Base-by-base conservation (phyloP, 2,113 vertebrate species). In the Telmatochromis sp. region DNA sequence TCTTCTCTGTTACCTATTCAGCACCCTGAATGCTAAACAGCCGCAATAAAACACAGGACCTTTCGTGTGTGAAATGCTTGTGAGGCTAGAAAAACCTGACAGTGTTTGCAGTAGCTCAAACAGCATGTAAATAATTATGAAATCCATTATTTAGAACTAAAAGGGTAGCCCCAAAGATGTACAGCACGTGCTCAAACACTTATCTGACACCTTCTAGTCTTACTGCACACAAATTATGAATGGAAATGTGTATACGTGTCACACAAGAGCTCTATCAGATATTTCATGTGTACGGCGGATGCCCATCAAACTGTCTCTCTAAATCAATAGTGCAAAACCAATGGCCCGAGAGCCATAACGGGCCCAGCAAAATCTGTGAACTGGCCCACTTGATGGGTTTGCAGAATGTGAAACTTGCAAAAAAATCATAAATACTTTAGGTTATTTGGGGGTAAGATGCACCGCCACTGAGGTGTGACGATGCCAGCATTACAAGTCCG, bases 101-200 rank as follows among this genome's bases (percentile, higher is more conserved):
- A 60, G 7, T 60, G 45, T 75, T 86, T 57, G 82, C 87, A 79
- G 89, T 92, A 87, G 55, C 89, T 95, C 90, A 89, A 86, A 80
- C 45, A 83, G 47, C 58, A 86, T 28, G 28, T 89, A 78, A 83
- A 57, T 47, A 87, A 89, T 83, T 68, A 90, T 89, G 85, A 90
- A 92, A 92, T 89, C 28, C 10, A 33, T 78, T 33, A 93, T 91
- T 89, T 88, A 91, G 86, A 85, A 83, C 78, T 80, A 37, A 81
- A 45, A 68, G 23, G 63, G 73, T 60, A 10, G 55, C 82, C 83
- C 31, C 60, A 35, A 17, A 68, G 45, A 93, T 93, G 87, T 89
- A 89, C 86, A 85, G 85, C 23, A 5, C 47, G 6, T 85, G 81
- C 83, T 87, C 80, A 87, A 75, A 89, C 68, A 89, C 78, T 84